Base-by-base conservation (phyloP, 2,888 invertebrate genomes). In the Dolomedes plantarius region DNA sequence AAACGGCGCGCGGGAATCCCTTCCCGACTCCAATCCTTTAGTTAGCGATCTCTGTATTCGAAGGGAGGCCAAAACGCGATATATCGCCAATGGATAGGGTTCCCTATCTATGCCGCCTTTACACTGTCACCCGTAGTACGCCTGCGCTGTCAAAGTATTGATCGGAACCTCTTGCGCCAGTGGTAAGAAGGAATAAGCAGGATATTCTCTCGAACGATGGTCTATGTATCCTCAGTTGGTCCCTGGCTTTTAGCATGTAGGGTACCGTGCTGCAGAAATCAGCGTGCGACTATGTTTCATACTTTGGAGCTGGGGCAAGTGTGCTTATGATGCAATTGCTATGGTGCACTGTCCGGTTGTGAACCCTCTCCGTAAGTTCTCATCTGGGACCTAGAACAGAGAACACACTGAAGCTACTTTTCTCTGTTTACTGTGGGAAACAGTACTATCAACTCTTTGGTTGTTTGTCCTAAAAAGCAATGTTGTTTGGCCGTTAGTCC, bases 181-280 rank as follows among this genome's bases (percentile, higher is more conserved):
- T 72, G 50, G 72, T 72, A 72, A 72, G 72, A 72, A 41, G 50
- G 36, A 77, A 77, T 77, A 68, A 19, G 71, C 64, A 65, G 64
- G 71, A 78, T 69, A 78, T 78, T 79, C 50, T 72, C 41, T 79
- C 71, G 28, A 28, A 32, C 69, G 62, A 69, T 27, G 69, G 31
- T 69, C 65, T 23, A 71, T 32, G 65, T 32, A 65, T 39, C 72
- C 36, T 72, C 72, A 79, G 79, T 79, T 79, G 79, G 79, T 72
- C 32, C 72, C 65, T 71, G 62, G 78, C 71, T 62, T 78, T 71
- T 79, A 62, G 72, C 79, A 79, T 79, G 78, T 78, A 62, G 78
- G 68, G 69, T 62, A 29, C 62, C 23, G 32, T 27, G 36, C 32
- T 39, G 19, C 28, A 32, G 31, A 32, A 27, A 62, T 32, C 69